These are phyloP conservation scores for Cariama cristata DNA, from an alignment of 2,113 vertebrate species.

Conservation along the genomic window DNA sequence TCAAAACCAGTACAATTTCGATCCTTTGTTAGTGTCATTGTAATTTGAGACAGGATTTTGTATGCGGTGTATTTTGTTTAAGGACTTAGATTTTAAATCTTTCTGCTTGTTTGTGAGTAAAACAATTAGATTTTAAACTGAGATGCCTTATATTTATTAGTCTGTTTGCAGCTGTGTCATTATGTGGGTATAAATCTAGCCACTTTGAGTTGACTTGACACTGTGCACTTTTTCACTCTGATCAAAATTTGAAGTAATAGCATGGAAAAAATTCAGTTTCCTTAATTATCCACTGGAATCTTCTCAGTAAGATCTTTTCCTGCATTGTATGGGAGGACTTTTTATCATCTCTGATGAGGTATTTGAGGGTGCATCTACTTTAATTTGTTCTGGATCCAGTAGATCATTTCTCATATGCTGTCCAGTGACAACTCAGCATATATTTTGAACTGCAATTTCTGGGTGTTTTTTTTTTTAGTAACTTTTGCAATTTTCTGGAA, in stretches of 20 bases:
- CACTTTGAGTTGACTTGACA: background rate
- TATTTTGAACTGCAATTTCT: background rate
- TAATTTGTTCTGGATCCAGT: background rate
- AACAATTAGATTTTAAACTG: background rate
- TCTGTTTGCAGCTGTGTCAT: background rate
- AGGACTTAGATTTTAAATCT: background rate
- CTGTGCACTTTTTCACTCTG: background rate
- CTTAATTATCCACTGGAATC: background rate
- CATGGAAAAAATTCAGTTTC: background rate
- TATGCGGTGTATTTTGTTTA: background rate
- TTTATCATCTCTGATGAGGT: background rate
- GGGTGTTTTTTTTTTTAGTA: background rate
- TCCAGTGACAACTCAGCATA: background rate
- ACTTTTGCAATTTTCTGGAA: background rate
- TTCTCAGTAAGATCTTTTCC: background rate
- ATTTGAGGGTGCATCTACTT: fast-evolving
- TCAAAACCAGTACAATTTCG: background rate
- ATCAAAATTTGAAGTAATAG: background rate
- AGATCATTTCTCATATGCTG: background rate
- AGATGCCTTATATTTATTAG: background rate
- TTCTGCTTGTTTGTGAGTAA: background rate
- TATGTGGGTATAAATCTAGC: background rate
- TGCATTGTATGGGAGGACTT: background rate
- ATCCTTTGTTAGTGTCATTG: background rate
- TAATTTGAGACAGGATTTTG: background rate